Base-by-base conservation (phyloP, 2,797 vertebrate species). In the Aeoliscus strigatus region DNA sequence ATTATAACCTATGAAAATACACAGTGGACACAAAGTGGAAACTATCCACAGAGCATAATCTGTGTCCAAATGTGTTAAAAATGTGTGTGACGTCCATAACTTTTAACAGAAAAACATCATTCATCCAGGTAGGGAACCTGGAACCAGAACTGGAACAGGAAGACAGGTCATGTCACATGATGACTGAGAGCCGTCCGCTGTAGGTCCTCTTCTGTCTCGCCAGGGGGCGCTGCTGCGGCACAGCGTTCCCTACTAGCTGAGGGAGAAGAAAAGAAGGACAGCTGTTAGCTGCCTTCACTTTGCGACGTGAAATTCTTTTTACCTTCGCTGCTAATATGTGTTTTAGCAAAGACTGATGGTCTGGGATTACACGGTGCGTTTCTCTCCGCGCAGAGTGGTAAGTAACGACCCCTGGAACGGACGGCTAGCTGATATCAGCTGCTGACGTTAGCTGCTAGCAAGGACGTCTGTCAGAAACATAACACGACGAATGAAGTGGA, bases 321-420 rank as follows among this genome's bases (percentile, higher is more conserved):
- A 2, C 1, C 5, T 8, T 48, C 36, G n/a, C 28, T 4, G 10
- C 15, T 4, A 12, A 9, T 1, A 27, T 11, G 11, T 13, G 0
- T 46, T 40, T 25, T 6, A 44, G 23, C 1, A 43, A 37, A 13
- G 7, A 2, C 58, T 28, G n/a, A 73, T 81, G 70, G 4, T 68
- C 51, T 14, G 17, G 17, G 26, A 1, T 11, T n/a, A 24, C 18
- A 21, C 16, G 36, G 8, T 11, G 1, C 2, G 2, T 24, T 34
- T 26, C 10, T 37, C 42, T 44, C 21, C 31, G 24, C 8, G n/a
- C 27, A 44, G 16, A 66, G 65, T 57, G 78, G 82, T 84, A 10
- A 74, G 80, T 73, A 10, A 39, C 24, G 24, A 13, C 2, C 6
- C 8, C 6, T 25, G 1, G 3, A 17, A 16, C 10, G 18, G 9